Evolutionary conservation across 2,888 invertebrate genomes (phyloP), one percentile per base, ranked within the genome.

Genomic region (Netelia virgata): DNA sequence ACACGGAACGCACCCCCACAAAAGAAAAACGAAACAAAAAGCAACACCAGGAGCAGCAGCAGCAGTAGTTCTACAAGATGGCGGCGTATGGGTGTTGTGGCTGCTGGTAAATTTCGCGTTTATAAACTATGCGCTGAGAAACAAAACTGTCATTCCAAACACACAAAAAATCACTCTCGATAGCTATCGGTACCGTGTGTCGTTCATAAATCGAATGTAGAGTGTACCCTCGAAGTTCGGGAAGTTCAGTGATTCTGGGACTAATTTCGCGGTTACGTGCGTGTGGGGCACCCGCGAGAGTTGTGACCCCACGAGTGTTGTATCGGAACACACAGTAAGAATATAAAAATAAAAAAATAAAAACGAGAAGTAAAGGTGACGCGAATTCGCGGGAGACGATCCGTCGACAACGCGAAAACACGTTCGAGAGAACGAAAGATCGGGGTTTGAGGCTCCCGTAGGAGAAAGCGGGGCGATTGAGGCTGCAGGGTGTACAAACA

Each of bases 51-150:
- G 61, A 72, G 23, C 23, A 61, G 43, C 75, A 57, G 55, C 63
- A 70, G 74, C 61, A 63, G 73, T 83, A 83, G 75, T 75, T 72
- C 82, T 91, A 91, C 92, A 93, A 93, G 92, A 93, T 93, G 93
- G 93, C 93, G 89, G 89, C 91, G 91, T 90, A 92, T 92, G 92
- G 91, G 91, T 92, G 92, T 92, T 90, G 92, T 92, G 92, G 90
- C 90, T 90, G 90, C 87, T 92, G 89, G 75, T 90, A 83, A 83
- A 82, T 82, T 75, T 72, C 76, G 86, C 82, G 84, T 84, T 83
- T 86, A 86, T 75, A 68, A 81, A 84, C 73, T 82, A 59, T 72
- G 59, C 59, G 64, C 63, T 83, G 43, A 43, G 36, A 43, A 64
- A 43, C 36, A 80, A 59, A 64, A 74, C 73, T 74, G 57, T 41